phyloP scores from a whole-genome alignment of 2,797 vertebrate species.

The Strix occidentalis region DNA sequence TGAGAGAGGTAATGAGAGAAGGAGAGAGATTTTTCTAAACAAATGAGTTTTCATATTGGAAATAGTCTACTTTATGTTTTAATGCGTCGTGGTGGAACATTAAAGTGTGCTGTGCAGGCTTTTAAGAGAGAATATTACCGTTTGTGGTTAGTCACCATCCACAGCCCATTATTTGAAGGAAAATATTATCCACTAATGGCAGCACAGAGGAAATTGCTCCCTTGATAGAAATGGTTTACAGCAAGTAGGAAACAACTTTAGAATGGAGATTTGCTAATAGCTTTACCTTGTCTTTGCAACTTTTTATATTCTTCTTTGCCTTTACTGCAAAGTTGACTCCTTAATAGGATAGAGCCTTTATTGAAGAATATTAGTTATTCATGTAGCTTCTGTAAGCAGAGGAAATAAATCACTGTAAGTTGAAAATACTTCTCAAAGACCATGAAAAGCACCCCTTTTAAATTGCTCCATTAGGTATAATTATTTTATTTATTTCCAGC shows the following conservation, averaged over 20 bases:
- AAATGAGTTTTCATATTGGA: conserved; percentile 37
- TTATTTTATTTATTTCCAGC: conserved; percentile 41
- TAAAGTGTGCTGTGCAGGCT: conserved; percentile 36
- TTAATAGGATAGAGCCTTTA: conserved; percentile 31
- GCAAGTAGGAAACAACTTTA: conserved; percentile 43
- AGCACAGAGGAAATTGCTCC: conserved; percentile 53
- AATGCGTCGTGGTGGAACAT: neutral
- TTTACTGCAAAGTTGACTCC: conserved; percentile 37
- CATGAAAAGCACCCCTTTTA: conserved; percentile 49
- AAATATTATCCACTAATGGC: conserved; percentile 62
- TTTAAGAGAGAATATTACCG: conserved; percentile 48
- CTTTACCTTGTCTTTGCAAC: conserved; percentile 33
- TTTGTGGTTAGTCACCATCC: conserved; percentile 45
- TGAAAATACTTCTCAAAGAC: conserved; percentile 49
- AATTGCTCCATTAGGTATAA: conserved; percentile 27
- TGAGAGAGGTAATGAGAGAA: conserved; percentile 28
- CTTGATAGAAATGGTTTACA: conserved; percentile 46
- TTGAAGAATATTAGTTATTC: conserved; percentile 42
- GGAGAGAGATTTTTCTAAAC: neutral
- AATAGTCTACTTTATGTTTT: conserved; percentile 22
- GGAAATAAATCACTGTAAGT: conserved; percentile 38
- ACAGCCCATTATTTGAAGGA: conserved; percentile 61
- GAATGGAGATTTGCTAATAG: conserved; percentile 32
- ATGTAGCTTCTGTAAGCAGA: conserved; percentile 9
- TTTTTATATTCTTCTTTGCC: conserved; percentile 40